Evolutionary conservation across 2,113 vertebrate species (phyloP).

Genomic region (Pionites leucogaster): DNA sequence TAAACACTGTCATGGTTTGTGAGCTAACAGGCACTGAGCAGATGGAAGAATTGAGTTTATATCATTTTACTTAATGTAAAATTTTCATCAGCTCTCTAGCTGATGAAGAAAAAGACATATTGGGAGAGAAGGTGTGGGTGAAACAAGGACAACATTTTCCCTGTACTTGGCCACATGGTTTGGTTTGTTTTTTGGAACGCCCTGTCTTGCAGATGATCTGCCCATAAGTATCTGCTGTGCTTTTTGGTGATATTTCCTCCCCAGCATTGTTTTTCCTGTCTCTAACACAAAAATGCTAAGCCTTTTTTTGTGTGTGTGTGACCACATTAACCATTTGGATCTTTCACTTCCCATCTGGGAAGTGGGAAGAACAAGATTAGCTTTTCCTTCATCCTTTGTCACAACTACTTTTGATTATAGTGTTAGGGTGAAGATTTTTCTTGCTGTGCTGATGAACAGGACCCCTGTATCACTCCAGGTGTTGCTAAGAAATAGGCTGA

Average conservation of each 20-base stretch:
- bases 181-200: constrained; percentile 31
- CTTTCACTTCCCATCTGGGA: background rate
- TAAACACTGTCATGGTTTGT: background rate
- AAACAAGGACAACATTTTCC: constrained; percentile 34
- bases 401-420: background rate
- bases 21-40: background rate
- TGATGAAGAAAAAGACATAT: constrained; percentile 17
- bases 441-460: background rate
- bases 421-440: background rate
- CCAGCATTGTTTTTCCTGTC: constrained; percentile 7
- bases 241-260: constrained; percentile 33
- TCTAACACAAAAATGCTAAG: background rate
- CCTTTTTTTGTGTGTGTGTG: background rate
- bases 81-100: background rate
- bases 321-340: background rate
- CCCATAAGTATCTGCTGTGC: constrained; percentile 28
- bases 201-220: constrained; percentile 35
- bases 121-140: constrained; percentile 53
- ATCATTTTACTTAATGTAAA: background rate
- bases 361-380: background rate
- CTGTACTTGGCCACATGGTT: constrained; percentile 22
- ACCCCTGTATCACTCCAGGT: background rate
- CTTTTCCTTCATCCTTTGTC: background rate
- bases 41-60: constrained; percentile 16
- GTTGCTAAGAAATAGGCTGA: background rate